Evolutionary conservation across 1,140 invertebrate genomes (phyloP).

Genomic region (Zaprionus nigranus): DNA sequence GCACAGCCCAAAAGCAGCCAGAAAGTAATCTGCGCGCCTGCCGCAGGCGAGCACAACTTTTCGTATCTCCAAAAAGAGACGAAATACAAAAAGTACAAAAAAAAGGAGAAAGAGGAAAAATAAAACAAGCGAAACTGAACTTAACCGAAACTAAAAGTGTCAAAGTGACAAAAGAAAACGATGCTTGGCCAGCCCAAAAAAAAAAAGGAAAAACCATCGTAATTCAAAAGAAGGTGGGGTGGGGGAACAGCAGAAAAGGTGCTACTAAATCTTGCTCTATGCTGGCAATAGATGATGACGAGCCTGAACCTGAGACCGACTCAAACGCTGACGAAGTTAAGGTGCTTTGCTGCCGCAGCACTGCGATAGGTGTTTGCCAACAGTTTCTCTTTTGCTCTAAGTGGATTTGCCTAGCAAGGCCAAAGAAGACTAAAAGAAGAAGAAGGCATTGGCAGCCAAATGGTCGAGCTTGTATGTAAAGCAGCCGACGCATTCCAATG

Average conservation of each 20-base stretch:
- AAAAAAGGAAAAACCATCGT: not conserved
- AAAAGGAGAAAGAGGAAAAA: constrained; percentile 27
- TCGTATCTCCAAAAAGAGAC: constrained; percentile 31
- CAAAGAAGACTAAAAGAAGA: constrained; percentile 8
- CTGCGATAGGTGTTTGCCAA: constrained; percentile 10
- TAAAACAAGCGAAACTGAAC: constrained; percentile 33
- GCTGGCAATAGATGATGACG: constrained; percentile 51
- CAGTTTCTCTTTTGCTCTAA: constrained; percentile 18
- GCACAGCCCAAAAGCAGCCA: constrained; percentile 34
- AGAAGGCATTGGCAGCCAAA: constrained; percentile 3
- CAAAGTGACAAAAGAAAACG: constrained; percentile 69
- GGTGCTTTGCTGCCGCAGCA: constrained; percentile 16
- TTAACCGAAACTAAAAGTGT: constrained; percentile 71
- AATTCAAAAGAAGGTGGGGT: constrained; percentile 8
- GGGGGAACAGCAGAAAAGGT: constrained; percentile 43
- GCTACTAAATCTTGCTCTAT: constrained; percentile 60
- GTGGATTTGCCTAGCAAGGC: constrained; percentile 26
- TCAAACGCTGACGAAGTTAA: constrained; percentile 26
- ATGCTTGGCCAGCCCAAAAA: not conserved
- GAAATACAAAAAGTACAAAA: constrained; percentile 4
- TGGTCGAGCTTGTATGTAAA: constrained; percentile 33
- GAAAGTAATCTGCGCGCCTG: constrained; percentile 74
- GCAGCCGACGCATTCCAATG: constrained; percentile 20
- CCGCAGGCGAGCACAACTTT: constrained; percentile 73
- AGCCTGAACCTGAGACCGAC: not conserved